Evolutionary conservation across 2,888 invertebrate genomes (phyloP).

Genomic region (Iselma pallidipennis): DNA sequence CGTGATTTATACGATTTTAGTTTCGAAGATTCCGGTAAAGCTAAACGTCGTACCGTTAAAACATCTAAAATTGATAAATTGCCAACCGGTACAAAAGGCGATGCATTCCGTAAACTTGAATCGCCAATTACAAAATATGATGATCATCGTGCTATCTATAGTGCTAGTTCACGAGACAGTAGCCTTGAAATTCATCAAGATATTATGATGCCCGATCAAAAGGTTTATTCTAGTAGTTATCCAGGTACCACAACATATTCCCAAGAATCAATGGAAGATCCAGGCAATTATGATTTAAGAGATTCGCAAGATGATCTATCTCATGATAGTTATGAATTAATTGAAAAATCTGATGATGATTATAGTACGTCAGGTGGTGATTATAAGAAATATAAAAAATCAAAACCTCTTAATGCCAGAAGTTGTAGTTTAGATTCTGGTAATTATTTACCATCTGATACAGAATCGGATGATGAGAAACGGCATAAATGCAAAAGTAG

Average conservation of each 20-base stretch:
- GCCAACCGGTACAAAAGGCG: conserved; percentile 25
- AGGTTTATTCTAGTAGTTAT: conserved; percentile 84
- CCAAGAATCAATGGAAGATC: conserved; percentile 68
- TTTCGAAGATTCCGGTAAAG: conserved; percentile 71
- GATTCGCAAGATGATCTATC: conserved; percentile 85
- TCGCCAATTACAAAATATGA: conserved; percentile 75
- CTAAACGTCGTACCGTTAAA: conserved; percentile 60
- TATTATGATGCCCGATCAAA: conserved; percentile 65
- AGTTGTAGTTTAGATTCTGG: conserved; percentile 78
- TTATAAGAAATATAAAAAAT: conserved; percentile 46
- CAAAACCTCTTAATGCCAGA: conserved; percentile 54
- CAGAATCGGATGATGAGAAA: conserved; percentile 64
- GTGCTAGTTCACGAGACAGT: conserved; percentile 64
- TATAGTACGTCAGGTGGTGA: conserved; percentile 58
- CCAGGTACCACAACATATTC: conserved; percentile 73
- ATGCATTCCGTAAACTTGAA: conserved; percentile 61
- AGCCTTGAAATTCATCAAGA: conserved; percentile 71
- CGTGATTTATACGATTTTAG: conserved; percentile 79
- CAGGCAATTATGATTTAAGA: conserved; percentile 65
- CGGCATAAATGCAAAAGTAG: conserved; percentile 69
- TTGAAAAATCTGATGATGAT: conserved; percentile 76
- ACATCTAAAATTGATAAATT: conserved; percentile 53
- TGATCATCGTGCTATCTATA: conserved; percentile 67
- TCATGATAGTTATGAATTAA: conserved; percentile 84
- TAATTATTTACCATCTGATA: conserved; percentile 75